Evolutionary conservation across 2,888 invertebrate genomes (phyloP).

Genomic region (Reticulitermes lucifugus): DNA sequence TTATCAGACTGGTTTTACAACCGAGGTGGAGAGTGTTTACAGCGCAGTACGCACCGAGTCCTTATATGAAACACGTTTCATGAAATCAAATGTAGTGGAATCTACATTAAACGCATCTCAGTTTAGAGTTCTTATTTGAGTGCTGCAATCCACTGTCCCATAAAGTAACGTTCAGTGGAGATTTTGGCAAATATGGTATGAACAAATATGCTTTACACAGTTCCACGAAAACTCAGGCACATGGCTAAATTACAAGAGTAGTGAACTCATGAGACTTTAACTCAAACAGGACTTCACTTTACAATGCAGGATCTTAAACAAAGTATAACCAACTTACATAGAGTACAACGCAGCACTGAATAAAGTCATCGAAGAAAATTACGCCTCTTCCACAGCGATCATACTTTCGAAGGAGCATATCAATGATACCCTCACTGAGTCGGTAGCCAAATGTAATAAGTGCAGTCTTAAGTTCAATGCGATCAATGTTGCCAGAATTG

Average conservation of each 20-base stretch:
- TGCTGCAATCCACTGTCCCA: too few species aligned
- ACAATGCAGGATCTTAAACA: neutral
- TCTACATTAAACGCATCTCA: too few species aligned
- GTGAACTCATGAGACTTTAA: neutral
- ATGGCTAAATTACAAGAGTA: neutral
- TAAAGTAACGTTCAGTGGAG: neutral
- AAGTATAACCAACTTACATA: constrained; percentile 76
- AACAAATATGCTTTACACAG: neutral
- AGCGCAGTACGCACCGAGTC: too few species aligned
- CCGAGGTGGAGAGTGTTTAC: too few species aligned
- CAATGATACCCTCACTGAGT: constrained; percentile 84
- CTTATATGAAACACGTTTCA: too few species aligned
- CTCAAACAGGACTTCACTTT: neutral
- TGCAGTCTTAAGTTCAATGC: constrained; percentile 89
- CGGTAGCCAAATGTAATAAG: constrained; percentile 90
- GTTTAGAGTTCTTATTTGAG: too few species aligned
- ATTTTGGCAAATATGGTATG: neutral
- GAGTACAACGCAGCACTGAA: constrained; percentile 93
- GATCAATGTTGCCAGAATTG: constrained; percentile 91
- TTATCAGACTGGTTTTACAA: too few species aligned
- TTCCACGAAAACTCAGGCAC: neutral
- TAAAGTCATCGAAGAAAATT: constrained; percentile 98
- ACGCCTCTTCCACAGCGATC: constrained; percentile 92
- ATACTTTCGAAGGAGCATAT: constrained; percentile 89
- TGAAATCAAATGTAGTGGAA: too few species aligned